Evolutionary conservation across 1,140 invertebrate species (phyloP), one percentile per base, ranked within the genome.

Genomic region (Drosophila kanapiae): DNA sequence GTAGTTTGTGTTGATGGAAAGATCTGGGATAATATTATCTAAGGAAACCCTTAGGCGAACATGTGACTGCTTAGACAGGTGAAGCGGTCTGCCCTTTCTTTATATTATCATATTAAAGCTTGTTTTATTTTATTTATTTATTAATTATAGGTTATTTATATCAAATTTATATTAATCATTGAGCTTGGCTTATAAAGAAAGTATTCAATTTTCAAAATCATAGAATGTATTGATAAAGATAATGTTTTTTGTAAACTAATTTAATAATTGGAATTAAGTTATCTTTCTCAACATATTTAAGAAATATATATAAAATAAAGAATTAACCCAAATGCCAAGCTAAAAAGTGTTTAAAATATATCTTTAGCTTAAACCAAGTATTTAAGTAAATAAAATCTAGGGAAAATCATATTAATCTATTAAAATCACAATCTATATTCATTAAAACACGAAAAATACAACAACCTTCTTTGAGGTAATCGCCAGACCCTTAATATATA

Each of bases 91-190:
- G 38, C 6, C 38, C 6, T n/a, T 40, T 40, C 13, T 13, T 40
- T 40, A 6, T 23, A 9, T 23, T 54, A 0, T 8, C 2, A 0
- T 14, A 14, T 8, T 14, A 14, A 3, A 9, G 0, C 0, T 14
- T 0, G 2, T 8, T 14, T 13, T 0, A 45, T 13, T 53, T 18
- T 37, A 35, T 9, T n/a, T 9, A n/a, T 14, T 37, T 37, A n/a
- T 3, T n/a, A 40, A 1, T 38, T 14, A 6, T 14, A 3, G n/a
- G n/a, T n/a, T n/a, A n/a, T n/a, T n/a, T n/a, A n/a, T n/a, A 14
- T 40, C 6, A n/a, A 3, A n/a, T 7, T 40, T n/a, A 40, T n/a
- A n/a, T 7, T 40, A 40, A 40, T 40, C 6, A 6, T 7, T 2
- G 14, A 40, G 23, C 23, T 23, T 3, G 1, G 1, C 23, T 23